These are phyloP conservation scores for Centropus unirufus DNA, from an alignment of 2,113 vertebrate genomes.

Conservation along the genomic window DNA sequence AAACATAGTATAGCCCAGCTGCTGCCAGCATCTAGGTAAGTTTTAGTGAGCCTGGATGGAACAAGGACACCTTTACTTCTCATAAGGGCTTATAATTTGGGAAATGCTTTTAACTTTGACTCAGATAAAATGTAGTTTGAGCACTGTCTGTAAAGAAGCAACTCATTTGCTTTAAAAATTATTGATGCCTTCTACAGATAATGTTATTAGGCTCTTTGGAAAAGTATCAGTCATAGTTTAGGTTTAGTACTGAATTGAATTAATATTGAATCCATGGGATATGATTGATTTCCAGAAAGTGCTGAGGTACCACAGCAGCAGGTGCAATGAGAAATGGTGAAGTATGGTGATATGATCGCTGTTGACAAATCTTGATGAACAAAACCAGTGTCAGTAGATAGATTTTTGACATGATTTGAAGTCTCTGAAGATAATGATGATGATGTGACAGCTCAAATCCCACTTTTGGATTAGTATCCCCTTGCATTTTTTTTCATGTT, in stretches of 20 bases:
- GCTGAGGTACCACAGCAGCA: background rate
- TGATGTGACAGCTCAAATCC: background rate
- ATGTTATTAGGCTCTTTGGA: constrained; percentile 22
- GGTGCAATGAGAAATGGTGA: background rate
- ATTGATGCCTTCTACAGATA: background rate
- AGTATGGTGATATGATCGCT: background rate
- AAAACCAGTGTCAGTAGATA: background rate
- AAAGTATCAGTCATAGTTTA: background rate
- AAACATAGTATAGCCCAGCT: background rate
- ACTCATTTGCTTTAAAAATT: background rate
- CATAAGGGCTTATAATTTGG: background rate
- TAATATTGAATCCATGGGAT: background rate
- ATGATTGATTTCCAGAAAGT: background rate
- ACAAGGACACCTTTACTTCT: background rate
- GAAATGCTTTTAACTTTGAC: background rate
- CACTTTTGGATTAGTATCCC: background rate
- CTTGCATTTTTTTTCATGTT: background rate
- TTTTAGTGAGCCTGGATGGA: background rate
- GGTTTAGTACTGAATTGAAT: background rate
- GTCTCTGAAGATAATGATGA: background rate
- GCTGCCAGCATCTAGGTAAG: background rate
- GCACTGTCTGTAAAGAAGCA: background rate
- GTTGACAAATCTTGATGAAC: background rate
- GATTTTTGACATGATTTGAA: background rate
- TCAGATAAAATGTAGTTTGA: background rate